Evolutionary conservation across 2,113 vertebrate species (phyloP).

Genomic region (Conger conger): DNA sequence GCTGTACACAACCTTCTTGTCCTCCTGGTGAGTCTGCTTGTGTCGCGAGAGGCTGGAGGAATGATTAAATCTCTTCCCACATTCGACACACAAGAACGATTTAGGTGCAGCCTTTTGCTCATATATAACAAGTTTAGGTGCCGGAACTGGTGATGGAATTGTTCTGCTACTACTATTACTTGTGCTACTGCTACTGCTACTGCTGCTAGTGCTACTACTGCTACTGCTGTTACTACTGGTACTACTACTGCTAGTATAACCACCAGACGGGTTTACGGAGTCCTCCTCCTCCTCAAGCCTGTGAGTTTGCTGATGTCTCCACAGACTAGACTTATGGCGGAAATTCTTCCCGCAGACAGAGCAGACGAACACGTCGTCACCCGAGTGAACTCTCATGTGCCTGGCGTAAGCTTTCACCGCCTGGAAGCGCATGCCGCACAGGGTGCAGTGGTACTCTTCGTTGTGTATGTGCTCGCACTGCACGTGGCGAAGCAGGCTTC

Average conservation of each 20-base stretch:
- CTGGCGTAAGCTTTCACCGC: constrained; percentile 63
- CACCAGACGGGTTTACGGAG: background rate
- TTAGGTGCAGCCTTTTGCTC: background rate
- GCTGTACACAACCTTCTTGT: background rate
- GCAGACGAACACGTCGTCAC: constrained; percentile 66
- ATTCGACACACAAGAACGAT: background rate
- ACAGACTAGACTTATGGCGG: constrained; percentile 73
- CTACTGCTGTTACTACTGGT: constrained; percentile 46
- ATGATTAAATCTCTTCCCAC: background rate
- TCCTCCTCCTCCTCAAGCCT: constrained; percentile 35
- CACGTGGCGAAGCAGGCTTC: constrained; percentile 65
- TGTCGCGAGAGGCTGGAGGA: background rate
- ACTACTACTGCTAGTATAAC: background rate
- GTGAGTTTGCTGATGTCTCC: constrained; percentile 68
- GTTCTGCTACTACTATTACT: too few species aligned
- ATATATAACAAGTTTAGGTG: too few species aligned
- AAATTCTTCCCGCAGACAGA: constrained; percentile 74
- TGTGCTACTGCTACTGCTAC: background rate
- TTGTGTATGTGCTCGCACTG: constrained; percentile 49
- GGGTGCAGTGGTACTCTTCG: constrained; percentile 58
- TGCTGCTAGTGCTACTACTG: constrained; percentile 40
- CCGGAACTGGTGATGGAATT: too few species aligned
- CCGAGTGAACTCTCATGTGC: constrained; percentile 64
- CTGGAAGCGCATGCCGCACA: constrained; percentile 66
- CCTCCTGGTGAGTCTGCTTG: background rate